These are phyloP conservation scores for Equus przewalskii DNA, from an alignment of 2,113 vertebrate genomes.

Conservation along the genomic window DNA sequence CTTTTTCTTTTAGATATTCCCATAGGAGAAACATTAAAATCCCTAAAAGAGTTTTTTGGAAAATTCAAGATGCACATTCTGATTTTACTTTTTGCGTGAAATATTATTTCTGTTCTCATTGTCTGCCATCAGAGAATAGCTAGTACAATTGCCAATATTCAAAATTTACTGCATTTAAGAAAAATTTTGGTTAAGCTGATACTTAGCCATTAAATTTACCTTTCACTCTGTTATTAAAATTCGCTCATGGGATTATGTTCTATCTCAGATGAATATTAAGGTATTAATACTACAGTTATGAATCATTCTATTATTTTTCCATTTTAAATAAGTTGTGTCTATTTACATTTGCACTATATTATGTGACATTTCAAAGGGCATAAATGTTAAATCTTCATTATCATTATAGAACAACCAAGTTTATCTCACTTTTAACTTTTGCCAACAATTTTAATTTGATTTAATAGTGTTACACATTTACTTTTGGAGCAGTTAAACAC, in stretches of 20 bases:
- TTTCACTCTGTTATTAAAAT: not conserved
- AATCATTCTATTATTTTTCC: not conserved
- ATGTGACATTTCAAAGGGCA: not conserved
- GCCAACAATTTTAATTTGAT: constrained; percentile 18
- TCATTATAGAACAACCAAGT: not conserved
- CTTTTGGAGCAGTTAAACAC: not conserved
- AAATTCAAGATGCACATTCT: not conserved
- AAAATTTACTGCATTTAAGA: not conserved
- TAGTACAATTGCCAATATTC: not conserved
- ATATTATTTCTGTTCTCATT: not conserved
- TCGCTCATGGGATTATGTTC: not conserved
- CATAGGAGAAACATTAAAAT: not conserved
- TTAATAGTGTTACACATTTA: constrained; percentile 7
- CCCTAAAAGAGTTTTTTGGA: not conserved
- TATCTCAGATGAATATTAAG: not conserved
- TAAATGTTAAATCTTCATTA: constrained; percentile 37
- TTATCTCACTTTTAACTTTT: not conserved
- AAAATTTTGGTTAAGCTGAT: not conserved
- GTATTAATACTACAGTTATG: not conserved
- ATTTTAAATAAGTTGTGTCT: constrained; percentile 15
- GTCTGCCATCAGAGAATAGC: not conserved
- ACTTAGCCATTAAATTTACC: not conserved
- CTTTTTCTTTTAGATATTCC: not conserved
- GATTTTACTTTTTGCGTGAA: constrained; percentile 41
- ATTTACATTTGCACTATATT: not conserved